These are phyloP conservation scores for Anser cygnoides DNA, from an alignment of 2,113 vertebrate species.

Conservation along the genomic window DNA sequence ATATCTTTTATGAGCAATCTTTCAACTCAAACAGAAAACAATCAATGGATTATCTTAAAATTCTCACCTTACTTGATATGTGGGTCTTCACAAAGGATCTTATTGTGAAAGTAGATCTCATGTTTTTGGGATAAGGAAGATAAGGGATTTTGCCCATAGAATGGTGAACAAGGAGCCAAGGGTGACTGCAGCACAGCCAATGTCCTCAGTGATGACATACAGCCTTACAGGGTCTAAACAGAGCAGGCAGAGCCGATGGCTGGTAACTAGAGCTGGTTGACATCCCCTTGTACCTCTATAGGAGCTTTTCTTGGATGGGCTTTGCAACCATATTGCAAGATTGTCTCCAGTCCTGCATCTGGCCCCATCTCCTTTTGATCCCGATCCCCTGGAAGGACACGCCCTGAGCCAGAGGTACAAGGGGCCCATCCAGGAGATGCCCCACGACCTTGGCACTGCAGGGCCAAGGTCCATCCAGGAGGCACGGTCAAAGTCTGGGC, in stretches of 20 bases:
- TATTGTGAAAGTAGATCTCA: background rate
- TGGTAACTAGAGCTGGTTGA: background rate
- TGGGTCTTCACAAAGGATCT: background rate
- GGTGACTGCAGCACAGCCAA: background rate
- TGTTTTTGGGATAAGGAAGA: background rate
- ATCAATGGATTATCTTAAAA: background rate
- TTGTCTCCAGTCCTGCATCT: background rate
- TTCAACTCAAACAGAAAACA: background rate
- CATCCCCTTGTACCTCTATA: background rate
- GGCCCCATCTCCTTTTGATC: background rate
- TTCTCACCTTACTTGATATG: background rate
- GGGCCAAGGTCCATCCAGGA: background rate
- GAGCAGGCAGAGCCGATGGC: background rate
- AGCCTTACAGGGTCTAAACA: background rate
- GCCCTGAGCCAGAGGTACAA: background rate
- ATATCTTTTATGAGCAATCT: background rate
- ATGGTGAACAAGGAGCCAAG: background rate
- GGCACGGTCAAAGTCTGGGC: background rate
- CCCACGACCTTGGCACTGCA: background rate
- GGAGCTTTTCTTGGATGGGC: background rate
- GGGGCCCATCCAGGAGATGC: background rate
- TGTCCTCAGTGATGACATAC: accelerated
- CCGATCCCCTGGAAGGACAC: background rate
- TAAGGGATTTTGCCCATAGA: background rate
- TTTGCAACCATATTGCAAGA: background rate